Evolutionary conservation across 2,113 vertebrate genomes (phyloP).

Genomic region (Corynorhinus townsendii): DNA sequence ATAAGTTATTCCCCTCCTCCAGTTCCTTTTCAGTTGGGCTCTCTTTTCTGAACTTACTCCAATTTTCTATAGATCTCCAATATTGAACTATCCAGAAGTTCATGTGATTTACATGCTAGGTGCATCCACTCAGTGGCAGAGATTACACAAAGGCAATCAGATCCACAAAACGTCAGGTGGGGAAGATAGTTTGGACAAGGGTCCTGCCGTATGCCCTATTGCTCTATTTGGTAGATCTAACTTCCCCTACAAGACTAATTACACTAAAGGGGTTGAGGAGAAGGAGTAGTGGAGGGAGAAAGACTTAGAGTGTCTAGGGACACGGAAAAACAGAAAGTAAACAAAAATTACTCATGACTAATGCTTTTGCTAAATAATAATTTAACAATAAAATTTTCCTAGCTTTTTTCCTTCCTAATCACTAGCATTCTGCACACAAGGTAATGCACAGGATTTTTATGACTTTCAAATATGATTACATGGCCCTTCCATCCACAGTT

Average conservation of each 20-base stretch:
- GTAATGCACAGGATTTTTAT: background rate
- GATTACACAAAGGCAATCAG: background rate
- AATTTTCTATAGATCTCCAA: constrained; percentile 11
- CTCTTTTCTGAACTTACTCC: background rate
- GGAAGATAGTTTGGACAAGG: background rate
- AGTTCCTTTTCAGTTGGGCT: background rate
- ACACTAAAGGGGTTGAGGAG: background rate
- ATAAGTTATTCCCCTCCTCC: background rate
- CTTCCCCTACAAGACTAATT: background rate
- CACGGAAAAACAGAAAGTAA: background rate
- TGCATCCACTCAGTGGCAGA: background rate
- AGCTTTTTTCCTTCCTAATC: background rate
- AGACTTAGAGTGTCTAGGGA: background rate
- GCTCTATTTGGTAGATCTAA: background rate
- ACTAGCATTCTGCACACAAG: background rate
- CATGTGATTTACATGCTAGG: background rate
- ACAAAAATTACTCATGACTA: background rate
- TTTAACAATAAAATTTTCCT: background rate
- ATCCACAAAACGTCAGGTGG: background rate
- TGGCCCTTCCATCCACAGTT: background rate
- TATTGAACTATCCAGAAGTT: background rate
- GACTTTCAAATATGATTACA: background rate
- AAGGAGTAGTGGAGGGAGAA: background rate
- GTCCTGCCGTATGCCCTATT: background rate
- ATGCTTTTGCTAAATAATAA: background rate